Evolutionary conservation across 2,113 vertebrate genomes (phyloP).

Genomic region (Pygoscelis antarcticus): DNA sequence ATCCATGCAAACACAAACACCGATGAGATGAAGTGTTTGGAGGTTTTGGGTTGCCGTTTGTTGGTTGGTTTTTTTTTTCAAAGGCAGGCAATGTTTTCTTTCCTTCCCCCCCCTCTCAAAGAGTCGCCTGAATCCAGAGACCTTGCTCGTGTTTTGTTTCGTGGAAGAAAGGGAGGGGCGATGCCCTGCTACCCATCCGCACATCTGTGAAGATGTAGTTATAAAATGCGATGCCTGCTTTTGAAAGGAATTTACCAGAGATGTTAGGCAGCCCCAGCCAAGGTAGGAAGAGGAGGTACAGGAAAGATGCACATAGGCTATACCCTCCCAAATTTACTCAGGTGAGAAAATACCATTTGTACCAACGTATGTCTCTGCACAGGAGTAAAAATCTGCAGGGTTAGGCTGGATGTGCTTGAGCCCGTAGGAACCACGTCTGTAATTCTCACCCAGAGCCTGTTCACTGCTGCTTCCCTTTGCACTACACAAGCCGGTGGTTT

Average conservation of each 20-base stretch:
- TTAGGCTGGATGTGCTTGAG: background rate
- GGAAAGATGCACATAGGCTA: background rate
- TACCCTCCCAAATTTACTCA: background rate
- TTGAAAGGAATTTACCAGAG: background rate
- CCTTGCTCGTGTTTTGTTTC: constrained; percentile 46
- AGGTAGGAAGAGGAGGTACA: background rate
- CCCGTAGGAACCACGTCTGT: background rate
- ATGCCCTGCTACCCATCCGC: constrained; percentile 26
- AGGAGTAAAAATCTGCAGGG: background rate
- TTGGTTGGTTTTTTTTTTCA: background rate
- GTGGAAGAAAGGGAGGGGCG: background rate
- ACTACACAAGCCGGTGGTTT: background rate
- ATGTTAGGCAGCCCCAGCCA: background rate
- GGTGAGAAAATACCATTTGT: background rate
- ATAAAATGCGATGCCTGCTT: background rate
- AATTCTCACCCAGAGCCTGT: background rate
- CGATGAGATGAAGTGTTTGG: constrained; percentile 65
- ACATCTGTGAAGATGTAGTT: constrained; percentile 38
- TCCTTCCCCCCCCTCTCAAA: background rate
- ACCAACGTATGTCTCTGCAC: background rate
- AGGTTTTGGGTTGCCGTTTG: background rate
- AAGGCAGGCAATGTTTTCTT: background rate
- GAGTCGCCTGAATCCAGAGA: background rate
- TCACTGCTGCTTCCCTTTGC: background rate
- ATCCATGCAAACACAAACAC: constrained; percentile 79